Evolutionary conservation across 1,140 invertebrate genomes (phyloP).

Genomic region (Heterodera schachtii): DNA sequence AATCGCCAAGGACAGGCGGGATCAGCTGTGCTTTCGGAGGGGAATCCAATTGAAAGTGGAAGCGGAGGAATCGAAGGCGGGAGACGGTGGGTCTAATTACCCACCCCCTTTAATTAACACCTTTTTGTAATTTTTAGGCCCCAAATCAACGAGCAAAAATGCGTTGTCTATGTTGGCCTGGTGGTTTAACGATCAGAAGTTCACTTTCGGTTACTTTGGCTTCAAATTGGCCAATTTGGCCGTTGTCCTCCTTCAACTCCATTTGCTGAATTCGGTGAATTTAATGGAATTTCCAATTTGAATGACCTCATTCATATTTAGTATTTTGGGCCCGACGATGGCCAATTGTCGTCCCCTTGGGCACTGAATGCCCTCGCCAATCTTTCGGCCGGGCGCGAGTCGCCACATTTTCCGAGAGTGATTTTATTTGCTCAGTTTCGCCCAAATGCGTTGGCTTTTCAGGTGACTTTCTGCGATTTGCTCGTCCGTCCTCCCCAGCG

Average conservation of each 20-base stretch:
- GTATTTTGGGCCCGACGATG: conserved; percentile 54
- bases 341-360: conserved; percentile 65
- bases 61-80: no score
- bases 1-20: neutral
- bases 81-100: no score
- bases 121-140: neutral
- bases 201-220: neutral
- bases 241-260: conserved; percentile 25
- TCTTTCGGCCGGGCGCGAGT: conserved; percentile 62
- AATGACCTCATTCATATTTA: conserved; percentile 60
- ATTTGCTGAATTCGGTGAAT: conserved; percentile 65
- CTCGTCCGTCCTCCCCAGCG: neutral
- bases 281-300: conserved; percentile 30
- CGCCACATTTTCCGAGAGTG: conserved; percentile 68
- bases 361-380: conserved; percentile 67
- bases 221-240: conserved; percentile 13
- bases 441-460: neutral
- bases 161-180: neutral
- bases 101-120: no score
- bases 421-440: neutral
- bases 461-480: conserved; percentile 24
- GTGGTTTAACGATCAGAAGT: neutral
- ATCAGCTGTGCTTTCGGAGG: neutral
- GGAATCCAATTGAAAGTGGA: neutral
- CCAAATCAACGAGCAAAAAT: neutral